Conservation (phyloP, 2,797 vertebrate species). For the Enteromius fasciolatus region DNA sequence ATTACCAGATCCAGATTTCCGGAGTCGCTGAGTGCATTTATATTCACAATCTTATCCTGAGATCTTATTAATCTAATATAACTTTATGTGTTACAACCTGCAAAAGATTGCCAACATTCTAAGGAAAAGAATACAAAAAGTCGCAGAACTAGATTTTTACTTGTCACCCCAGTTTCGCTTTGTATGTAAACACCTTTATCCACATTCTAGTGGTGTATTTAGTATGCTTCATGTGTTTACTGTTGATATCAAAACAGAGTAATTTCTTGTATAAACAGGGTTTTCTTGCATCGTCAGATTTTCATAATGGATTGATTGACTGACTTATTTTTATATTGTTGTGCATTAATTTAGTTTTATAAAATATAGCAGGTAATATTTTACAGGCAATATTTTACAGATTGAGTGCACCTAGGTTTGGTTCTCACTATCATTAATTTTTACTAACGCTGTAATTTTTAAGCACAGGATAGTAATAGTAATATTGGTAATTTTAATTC, state of each 20-base stretch:
- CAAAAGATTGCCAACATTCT: background rate
- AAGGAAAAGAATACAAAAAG: background rate
- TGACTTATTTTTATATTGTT: background rate
- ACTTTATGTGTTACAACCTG: background rate
- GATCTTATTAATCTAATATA: background rate
- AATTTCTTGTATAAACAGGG: background rate
- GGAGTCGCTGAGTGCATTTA: background rate
- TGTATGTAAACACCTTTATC: background rate
- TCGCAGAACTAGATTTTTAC: background rate
- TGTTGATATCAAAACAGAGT: slow-evolving; percentile 27
- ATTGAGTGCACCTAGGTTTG: background rate
- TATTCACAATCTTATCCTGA: background rate
- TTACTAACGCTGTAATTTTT: background rate
- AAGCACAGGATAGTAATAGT: background rate
- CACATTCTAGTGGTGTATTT: background rate
- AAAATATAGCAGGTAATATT: background rate
- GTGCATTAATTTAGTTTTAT: background rate
- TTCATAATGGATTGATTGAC: background rate
- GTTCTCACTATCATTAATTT: background rate
- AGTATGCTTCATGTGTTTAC: background rate
- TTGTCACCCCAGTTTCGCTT: background rate
- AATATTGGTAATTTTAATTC: background rate
- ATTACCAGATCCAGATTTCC: background rate
- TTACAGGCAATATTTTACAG: background rate
- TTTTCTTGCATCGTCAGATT: slow-evolving; percentile 7